Base-by-base conservation (phyloP, 2,888 invertebrate genomes). In the Carcina quercana region DNA sequence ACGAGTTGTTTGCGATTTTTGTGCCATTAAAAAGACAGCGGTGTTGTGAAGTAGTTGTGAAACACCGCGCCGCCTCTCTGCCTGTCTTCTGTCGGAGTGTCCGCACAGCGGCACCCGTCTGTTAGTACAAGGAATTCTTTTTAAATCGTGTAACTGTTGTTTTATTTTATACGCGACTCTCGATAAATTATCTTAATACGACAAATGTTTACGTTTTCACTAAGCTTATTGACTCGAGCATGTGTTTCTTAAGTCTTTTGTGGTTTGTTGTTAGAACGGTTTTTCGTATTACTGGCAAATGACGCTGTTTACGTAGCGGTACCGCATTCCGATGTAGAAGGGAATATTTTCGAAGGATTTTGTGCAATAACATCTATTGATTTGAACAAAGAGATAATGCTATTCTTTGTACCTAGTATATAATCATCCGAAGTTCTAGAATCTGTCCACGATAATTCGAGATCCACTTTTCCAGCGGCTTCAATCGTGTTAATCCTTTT, bases 1-100 rank as follows among this genome's bases (percentile, higher is more conserved):
- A 79, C 62, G 74, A 76, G 74, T 61, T 53, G 71, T 59, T 65
- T 56, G 71, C 63, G 52, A 73, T 69, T 80, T 80, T 71, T 59
- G 55, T 55, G 42, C 50, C 53, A 53, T 57, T 78, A 74, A 67
- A 64, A 66, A 63, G 52, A 52, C 49, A 43, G 57, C 49, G 43
- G 57, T 50, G 46, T 47, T 49, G 62, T 57, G 45, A n/a, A n/a
- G n/a, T n/a, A n/a, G n/a, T n/a, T n/a, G 51, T 43, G 47, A 62
- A 45, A 51, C 45, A 47, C 62, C 67, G 67, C 71, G 66, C 67
- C 66, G 61, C 47, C 45, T 49, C 47, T 51, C 53, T 24, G 24
- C 14, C 25, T 13, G 13, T 24, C 13, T 11, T 19, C 22, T 27
- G 26, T 6, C 26, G n/a, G n/a, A n/a, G n/a, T n/a, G n/a, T n/a